A percentile compares a stretch with the other conserved stretches of the same genome.
These are phyloP conservation scores for Morpho helenor DNA, from an alignment of 2,888 invertebrate genomes.

Conservation along the genomic window DNA sequence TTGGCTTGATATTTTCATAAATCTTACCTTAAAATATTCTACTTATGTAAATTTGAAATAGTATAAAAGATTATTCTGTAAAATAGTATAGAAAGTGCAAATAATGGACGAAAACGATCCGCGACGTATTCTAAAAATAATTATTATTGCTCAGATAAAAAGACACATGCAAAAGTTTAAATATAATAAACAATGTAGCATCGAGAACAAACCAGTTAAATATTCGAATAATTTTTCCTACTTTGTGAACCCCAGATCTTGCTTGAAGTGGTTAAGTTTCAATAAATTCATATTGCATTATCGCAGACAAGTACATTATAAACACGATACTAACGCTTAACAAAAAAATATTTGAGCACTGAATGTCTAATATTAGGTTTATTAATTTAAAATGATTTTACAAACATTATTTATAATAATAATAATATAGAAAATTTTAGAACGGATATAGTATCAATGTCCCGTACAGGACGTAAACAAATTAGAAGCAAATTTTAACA, in stretches of 20 bases:
- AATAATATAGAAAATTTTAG: conserved; percentile 20
- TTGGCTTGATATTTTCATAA: background rate
- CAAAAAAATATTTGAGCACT: conserved; percentile 71
- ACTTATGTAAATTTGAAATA: conserved; percentile 1
- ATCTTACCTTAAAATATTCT: background rate
- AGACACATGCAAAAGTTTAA: background rate
- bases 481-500: conserved; percentile 39
- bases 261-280: conserved; percentile 36
- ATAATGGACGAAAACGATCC: background rate
- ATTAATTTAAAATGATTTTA: conserved; percentile 28
- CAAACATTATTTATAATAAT: conserved; percentile 24
- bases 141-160: background rate
- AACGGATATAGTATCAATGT: conserved; percentile 18
- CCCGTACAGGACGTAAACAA: conserved; percentile 19
- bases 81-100: conserved; percentile 1
- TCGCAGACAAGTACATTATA: conserved; percentile 31
- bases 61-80: background rate
- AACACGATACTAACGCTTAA: conserved; percentile 37
- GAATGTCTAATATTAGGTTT: conserved; percentile 37
- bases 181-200: conserved; percentile 23
- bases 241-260: conserved; percentile 42
- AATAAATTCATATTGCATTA: conserved; percentile 35
- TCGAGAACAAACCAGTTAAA: conserved; percentile 59
- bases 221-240: conserved; percentile 56
- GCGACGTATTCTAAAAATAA: background rate